Conservation (phyloP, 2,113 vertebrate genomes). For the Anarrhichthys ocellatus region DNA sequence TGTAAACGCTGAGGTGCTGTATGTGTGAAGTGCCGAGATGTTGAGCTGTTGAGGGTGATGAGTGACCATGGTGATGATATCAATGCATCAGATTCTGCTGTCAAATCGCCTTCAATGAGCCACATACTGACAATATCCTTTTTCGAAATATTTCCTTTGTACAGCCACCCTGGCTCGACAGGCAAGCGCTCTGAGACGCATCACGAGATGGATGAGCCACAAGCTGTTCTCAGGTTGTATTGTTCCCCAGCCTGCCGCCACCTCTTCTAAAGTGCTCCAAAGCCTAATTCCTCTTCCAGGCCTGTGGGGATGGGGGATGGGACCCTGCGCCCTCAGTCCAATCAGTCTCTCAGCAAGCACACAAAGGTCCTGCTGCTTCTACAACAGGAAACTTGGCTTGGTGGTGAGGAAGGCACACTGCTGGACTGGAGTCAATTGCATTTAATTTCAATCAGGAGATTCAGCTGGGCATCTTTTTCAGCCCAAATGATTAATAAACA, state of each 20-base stretch:
- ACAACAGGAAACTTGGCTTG: slow-evolving; percentile 74
- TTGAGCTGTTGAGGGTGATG: slow-evolving; percentile 6
- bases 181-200: slow-evolving; percentile 56
- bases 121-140: slow-evolving; percentile 39
- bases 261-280: slow-evolving; percentile 70
- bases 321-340: slow-evolving; percentile 67
- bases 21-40: background rate
- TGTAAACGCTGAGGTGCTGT: background rate
- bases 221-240: slow-evolving; percentile 73
- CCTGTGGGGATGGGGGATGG: slow-evolving; percentile 60
- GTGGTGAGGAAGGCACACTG: slow-evolving; percentile 52
- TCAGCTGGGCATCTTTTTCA: slow-evolving; percentile 46
- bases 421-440: slow-evolving; percentile 67
- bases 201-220: slow-evolving; percentile 74
- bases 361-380: slow-evolving; percentile 76
- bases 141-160: slow-evolving; percentile 64
- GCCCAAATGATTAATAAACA: slow-evolving; percentile 50
- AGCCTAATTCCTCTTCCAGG: slow-evolving; percentile 73
- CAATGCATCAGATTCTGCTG: background rate
- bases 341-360: slow-evolving; percentile 78
- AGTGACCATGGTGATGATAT: background rate
- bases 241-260: slow-evolving; percentile 71
- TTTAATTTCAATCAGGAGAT: slow-evolving; percentile 68
- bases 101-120: slow-evolving; percentile 48
- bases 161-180: slow-evolving; percentile 32